These are phyloP conservation scores for Syrista parreyssii DNA, from an alignment of 2,888 invertebrate genomes.

Conservation along the genomic window DNA sequence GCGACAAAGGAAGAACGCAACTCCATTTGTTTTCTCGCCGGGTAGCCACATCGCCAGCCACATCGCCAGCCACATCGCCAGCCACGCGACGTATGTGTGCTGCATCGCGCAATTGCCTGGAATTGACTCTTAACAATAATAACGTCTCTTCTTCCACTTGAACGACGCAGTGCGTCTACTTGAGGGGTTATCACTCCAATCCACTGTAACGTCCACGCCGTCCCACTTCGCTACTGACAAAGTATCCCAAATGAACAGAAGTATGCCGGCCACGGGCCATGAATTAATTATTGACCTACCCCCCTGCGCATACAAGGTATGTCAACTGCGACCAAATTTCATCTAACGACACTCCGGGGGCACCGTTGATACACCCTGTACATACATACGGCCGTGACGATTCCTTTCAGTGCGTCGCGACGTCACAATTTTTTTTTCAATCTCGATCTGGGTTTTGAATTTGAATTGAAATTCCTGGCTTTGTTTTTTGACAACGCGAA, in stretches of 20 bases:
- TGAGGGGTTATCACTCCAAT: neutral
- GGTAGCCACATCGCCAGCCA: neutral
- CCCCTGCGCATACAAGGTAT: slow-evolving; percentile 47
- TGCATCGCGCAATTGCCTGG: neutral
- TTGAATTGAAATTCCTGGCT: neutral
- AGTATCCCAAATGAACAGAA: slow-evolving; percentile 1
- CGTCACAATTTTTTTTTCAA: too few species aligned
- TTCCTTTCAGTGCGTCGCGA: too few species aligned
- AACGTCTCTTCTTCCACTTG: neutral
- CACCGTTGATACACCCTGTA: too few species aligned
- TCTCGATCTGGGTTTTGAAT: neutral
- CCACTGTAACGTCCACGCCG: neutral
- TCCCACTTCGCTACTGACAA: neutral
- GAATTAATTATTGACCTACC: slow-evolving; percentile 51
- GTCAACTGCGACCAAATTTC: slow-evolving; percentile 5
- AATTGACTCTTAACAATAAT: neutral
- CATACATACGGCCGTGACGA: too few species aligned
- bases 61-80: too few species aligned
- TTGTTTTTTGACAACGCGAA: neutral
- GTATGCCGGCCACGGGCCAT: slow-evolving; percentile 41
- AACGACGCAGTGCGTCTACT: neutral
- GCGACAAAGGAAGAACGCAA: neutral
- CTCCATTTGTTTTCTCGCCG: neutral
- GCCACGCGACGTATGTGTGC: neutral
- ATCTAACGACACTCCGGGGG: slow-evolving; percentile 26